Conservation (phyloP, 2,113 vertebrate species). For the Melanostigma gelatinosum region DNA sequence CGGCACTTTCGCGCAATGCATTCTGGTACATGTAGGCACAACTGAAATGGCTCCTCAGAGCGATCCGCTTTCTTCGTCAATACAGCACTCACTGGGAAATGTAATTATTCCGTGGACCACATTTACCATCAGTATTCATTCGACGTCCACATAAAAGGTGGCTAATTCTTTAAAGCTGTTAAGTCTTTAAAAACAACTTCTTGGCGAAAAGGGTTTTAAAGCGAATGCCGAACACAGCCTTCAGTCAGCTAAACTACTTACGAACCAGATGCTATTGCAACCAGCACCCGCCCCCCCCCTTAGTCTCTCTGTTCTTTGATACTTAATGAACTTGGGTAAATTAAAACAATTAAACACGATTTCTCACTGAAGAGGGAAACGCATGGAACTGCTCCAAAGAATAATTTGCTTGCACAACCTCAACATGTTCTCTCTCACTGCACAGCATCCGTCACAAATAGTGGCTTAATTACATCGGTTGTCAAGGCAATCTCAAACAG, state of each 20-base stretch:
- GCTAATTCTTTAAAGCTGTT: background rate
- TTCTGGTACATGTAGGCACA: background rate
- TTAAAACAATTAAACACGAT: background rate
- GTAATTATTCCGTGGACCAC: background rate
- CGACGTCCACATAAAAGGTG: background rate
- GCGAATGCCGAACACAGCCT: background rate
- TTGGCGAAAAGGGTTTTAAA: background rate
- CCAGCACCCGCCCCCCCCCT: background rate
- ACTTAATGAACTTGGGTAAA: slow-evolving; percentile 13
- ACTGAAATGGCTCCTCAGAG: background rate
- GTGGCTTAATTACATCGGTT: slow-evolving; percentile 12
- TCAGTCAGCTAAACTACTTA: background rate
- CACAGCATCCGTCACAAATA: slow-evolving; percentile 37
- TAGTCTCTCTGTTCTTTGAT: slow-evolving; percentile 1
- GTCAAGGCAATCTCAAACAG: slow-evolving; percentile 20
- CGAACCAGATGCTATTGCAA: background rate
- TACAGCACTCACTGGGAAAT: background rate
- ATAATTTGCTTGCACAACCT: slow-evolving; percentile 8
- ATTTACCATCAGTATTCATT: background rate
- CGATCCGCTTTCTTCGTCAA: background rate
- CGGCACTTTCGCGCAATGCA: no score
- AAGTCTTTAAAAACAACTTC: background rate
- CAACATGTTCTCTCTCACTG: slow-evolving; percentile 15
- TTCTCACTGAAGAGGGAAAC: background rate
- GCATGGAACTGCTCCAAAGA: background rate